Percentiles rank a stretch among this genome's conserved stretches.
These are phyloP conservation scores for Dryoscopus gambensis DNA, from an alignment of 2,113 vertebrate species.

Conservation along the genomic window DNA sequence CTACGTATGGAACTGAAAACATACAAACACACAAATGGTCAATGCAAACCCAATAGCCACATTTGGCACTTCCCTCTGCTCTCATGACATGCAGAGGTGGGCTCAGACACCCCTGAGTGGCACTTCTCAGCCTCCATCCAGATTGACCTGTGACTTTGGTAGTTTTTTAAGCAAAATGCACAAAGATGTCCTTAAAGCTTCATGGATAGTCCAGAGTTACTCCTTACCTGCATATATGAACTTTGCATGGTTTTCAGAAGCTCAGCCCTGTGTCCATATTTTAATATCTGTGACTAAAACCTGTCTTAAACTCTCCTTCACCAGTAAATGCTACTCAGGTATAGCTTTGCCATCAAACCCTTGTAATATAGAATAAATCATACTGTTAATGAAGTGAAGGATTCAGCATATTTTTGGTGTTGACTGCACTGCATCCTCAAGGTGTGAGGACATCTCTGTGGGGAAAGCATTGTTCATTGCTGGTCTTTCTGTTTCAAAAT, in stretches of 20 bases:
- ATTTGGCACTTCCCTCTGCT: not conserved
- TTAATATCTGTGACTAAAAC: not conserved
- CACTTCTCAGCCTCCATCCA: not conserved
- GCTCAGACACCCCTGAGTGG: not conserved
- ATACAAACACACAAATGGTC: not conserved
- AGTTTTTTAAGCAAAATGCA: not conserved
- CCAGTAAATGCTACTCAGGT: not conserved
- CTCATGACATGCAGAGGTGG: not conserved
- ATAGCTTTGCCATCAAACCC: not conserved
- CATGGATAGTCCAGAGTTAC: not conserved
- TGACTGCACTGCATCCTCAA: not conserved
- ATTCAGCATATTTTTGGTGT: not conserved
- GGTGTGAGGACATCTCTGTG: not conserved
- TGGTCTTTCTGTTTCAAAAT: not conserved
- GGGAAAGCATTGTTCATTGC: not conserved
- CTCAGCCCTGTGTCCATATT: not conserved
- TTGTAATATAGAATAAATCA: not conserved
- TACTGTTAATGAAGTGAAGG: not conserved
- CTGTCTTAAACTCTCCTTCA: not conserved
- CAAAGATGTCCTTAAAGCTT: not conserved
- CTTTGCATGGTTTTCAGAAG: not conserved
- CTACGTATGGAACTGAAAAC: not conserved
- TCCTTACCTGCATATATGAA: not conserved
- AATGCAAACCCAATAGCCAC: not conserved
- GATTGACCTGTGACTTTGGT: not conserved